Base-by-base conservation (phyloP, 2,888 invertebrate species). In the Drosophila robusta region DNA sequence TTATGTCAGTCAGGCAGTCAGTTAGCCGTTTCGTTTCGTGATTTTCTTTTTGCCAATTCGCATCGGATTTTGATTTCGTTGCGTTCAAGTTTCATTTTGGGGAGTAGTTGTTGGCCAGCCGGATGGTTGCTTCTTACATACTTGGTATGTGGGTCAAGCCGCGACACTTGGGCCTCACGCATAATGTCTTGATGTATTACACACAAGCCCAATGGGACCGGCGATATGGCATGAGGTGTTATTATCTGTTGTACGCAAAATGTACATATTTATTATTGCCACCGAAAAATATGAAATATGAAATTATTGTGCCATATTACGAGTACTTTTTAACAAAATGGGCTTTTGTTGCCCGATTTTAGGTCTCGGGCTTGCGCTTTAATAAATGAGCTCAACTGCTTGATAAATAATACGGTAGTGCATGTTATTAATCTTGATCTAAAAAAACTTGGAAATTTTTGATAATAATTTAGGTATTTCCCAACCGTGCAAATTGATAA, bases 111-210 rank as follows among this genome's bases (percentile, higher is more conserved):
- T 70, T 70, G 65, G 70, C 54, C 50, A 45, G 66, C 18, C 58
- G 61, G 60, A 64, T 67, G 66, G 41, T 62, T 78, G 47, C 57
- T 44, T 65, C 69, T 61, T 62, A 66, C 58, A 41, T 52, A 47
- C 61, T 64, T 61, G 79, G 85, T 78, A 83, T 85, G 86, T 87
- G 82, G 83, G 83, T 87, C 83, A 83, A 74, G 79, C 58, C 39
- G 78, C 85, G 82, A 87, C 88, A 78, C 82, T 75, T 75, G 80
- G 75, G 60, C 56, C 70, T 62, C 62, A 42, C 58, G 75, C 49
- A 67, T 69, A 74, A 80, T 82, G 73, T 80, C 64, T 76, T 76
- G 68, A 86, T 77, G 68, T 69, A 72, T 70, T 72, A 66, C 70
- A 80, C 62, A 46, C 46, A 51, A 65, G 73, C 56, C 74, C 73